These are phyloP conservation scores for Chauna torquata DNA, from an alignment of 2,113 vertebrate species.

Conservation along the genomic window DNA sequence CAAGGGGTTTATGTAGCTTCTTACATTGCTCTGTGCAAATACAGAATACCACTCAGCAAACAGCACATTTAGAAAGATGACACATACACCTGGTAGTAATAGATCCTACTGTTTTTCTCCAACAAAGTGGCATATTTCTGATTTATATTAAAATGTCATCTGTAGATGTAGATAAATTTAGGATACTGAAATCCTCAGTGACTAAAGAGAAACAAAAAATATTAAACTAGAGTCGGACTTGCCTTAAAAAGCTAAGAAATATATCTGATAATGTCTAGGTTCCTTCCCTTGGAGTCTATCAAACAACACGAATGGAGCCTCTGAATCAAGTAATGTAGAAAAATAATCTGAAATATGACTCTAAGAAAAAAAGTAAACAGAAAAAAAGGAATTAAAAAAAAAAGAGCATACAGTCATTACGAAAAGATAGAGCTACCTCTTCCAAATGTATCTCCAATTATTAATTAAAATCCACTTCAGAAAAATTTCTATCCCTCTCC, in stretches of 20 bases:
- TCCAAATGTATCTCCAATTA: not conserved
- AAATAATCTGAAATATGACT: not conserved
- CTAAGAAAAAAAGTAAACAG: not conserved
- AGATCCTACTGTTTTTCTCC: not conserved
- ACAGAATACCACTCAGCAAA: not conserved
- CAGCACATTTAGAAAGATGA: not conserved
- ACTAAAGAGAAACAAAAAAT: not conserved
- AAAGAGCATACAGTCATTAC: not conserved
- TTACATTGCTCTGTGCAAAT: not conserved
- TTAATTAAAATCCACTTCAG: not conserved
- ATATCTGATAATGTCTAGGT: fast-evolving
- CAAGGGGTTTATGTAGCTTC: not conserved
- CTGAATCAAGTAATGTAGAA: not conserved
- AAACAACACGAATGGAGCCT: not conserved
- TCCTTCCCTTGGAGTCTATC: not conserved
- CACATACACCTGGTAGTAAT: not conserved
- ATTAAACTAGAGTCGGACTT: not conserved
- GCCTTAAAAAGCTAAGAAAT: not conserved
- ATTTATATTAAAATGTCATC: not conserved
- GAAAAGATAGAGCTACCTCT: not conserved
- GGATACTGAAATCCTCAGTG: not conserved
- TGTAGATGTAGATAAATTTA: not conserved
- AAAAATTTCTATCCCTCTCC: not conserved
- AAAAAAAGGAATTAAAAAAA: not conserved
- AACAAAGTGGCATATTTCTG: not conserved